Conservation (phyloP, 2,113 vertebrate species). For the Prinia subflava region DNA sequence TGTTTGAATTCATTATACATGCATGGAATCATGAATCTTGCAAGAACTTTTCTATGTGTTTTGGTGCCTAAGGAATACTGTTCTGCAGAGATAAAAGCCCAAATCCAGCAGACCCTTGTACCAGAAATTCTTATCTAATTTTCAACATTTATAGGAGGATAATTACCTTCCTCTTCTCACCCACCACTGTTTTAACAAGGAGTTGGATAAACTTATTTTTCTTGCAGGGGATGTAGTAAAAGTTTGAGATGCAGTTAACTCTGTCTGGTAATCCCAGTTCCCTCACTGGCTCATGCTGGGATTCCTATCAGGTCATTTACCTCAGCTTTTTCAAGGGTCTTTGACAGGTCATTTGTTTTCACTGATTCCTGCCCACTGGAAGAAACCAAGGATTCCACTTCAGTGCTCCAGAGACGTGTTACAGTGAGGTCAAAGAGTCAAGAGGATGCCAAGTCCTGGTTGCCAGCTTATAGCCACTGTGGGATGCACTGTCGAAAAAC, state of each 20-base stretch:
- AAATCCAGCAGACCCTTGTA: conserved; percentile 13
- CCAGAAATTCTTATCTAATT: conserved; percentile 50
- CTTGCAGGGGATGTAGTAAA: not conserved
- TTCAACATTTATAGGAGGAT: conserved; percentile 53
- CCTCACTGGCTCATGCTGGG: rapidly evolving
- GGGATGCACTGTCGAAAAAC: not conserved
- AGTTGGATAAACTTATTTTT: not conserved
- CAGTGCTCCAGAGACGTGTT: not conserved
- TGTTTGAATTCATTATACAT: conserved; percentile 61
- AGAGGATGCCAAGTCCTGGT: not conserved
- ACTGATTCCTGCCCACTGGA: not conserved
- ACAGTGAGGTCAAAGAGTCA: not conserved
- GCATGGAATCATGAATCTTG: conserved; percentile 60
- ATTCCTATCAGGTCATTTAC: not conserved
- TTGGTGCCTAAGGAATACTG: conserved; percentile 53
- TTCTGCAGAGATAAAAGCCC: conserved; percentile 53
- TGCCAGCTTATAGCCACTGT: not conserved
- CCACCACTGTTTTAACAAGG: not conserved
- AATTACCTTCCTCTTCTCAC: conserved; percentile 40
- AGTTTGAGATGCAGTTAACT: not conserved
- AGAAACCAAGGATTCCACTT: not conserved
- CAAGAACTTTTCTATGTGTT: conserved; percentile 54
- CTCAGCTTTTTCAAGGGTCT: not conserved
- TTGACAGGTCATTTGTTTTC: not conserved
- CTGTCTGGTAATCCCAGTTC: not conserved